phyloP scores from a whole-genome alignment of 1,140 invertebrate genomes.

The Hylaeus anthracinus region DNA sequence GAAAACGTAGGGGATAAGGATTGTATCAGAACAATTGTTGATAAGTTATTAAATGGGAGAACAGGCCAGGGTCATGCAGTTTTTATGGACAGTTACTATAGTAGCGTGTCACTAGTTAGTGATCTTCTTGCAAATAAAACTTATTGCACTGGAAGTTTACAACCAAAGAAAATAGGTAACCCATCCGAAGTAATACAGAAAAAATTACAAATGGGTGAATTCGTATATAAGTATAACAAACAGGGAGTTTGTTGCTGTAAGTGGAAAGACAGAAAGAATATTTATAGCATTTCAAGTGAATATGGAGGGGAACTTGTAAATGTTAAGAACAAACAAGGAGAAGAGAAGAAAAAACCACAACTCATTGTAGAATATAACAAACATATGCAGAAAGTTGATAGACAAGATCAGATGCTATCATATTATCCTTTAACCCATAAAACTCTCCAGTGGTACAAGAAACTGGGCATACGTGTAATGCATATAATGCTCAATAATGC shows the following conservation, averaged over 20 bases:
- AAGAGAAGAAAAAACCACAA: background rate
- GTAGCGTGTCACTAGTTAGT: background rate
- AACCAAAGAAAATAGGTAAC: background rate
- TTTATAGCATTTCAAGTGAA: background rate
- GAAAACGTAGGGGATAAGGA: background rate
- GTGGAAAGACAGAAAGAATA: background rate
- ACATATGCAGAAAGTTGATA: conserved; percentile 2
- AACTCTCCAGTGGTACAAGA: background rate
- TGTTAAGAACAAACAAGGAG: conserved; percentile 1
- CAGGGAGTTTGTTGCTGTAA: background rate
- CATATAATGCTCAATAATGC: conserved; percentile 5
- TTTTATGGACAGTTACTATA: background rate
- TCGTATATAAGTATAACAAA: conserved; percentile 4
- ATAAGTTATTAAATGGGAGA: background rate
- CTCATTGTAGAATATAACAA: background rate
- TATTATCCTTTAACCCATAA: background rate
- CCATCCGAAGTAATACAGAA: background rate
- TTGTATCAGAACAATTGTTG: background rate
- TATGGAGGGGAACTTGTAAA: background rate
- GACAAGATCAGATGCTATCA: conserved; percentile 1
- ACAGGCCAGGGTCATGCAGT: background rate
- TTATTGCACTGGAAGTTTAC: conserved; percentile 1
- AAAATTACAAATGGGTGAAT: background rate
- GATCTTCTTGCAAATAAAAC: background rate
- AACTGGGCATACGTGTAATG: background rate